Evolutionary conservation across 2,888 invertebrate species (phyloP), one percentile per base, ranked within the genome.

Genomic region (Gnatocerus cornutus): DNA sequence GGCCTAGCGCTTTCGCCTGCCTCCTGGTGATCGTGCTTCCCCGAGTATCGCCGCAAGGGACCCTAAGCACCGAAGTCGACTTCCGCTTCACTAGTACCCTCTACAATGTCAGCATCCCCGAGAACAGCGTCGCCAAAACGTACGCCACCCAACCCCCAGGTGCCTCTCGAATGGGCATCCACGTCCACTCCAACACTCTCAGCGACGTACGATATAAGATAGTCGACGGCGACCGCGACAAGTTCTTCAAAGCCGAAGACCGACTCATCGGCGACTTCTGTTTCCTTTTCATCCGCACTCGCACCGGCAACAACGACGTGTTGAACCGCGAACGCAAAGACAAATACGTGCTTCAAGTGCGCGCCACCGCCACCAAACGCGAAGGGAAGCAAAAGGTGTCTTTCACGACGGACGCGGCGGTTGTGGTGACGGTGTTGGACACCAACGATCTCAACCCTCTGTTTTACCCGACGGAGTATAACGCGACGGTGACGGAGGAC

Each of bases 281-380:
- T 84, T 99, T 99, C 85, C 88, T 98, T 62, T 88, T 93, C 63
- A 90, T 99, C 70, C 89, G 98, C 79, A 97, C 96, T 73, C 90
- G 95, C 82, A 94, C 97, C 69, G 94, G 94, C 45, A 91, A 91
- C 82, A 91, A 93, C 73, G 93, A 95, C 79, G 95, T 97, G 74
- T 87, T 99, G 70, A 99, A 99, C 86, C 90, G 99, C 71, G 99
- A 99, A 85, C 90, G 97, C 62, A 92, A 92, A 76, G 95, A 96
- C 80, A 87, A 89, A 69, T 98, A 96, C 86, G 87, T 90, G 58
- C 87, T 98, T 41, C 91, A 91, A 77, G 89, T 98, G 73, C 89
- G 90, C 75, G 95, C 93, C 0, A 88, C 90, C 74, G 88, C 92
- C 76, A 86, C 88, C 78, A 83, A 89, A 83, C 80, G 86, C 76